These are phyloP conservation scores for Lutjanus argentimaculatus DNA, from an alignment of 2,797 vertebrate genomes.

Conservation along the genomic window DNA sequence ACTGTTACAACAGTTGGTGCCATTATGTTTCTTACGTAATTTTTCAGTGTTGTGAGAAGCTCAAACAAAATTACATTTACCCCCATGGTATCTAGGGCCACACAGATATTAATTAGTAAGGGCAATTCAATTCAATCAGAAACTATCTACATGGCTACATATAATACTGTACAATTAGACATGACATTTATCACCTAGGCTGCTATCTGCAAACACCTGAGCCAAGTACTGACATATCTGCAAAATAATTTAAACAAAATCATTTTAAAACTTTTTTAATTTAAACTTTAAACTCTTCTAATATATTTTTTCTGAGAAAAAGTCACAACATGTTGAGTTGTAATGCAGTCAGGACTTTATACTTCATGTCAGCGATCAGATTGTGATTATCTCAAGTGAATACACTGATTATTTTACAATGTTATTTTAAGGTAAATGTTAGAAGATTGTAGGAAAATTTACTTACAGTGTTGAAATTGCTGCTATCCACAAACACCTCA, in stretches of 20 bases:
- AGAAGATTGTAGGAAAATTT: neutral
- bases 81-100: neutral
- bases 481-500: too few relatives aligned
- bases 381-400: too few relatives aligned
- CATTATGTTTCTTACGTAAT: neutral
- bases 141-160: neutral
- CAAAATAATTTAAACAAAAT: neutral
- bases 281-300: too few relatives aligned
- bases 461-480: constrained; percentile 1
- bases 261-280: too few relatives aligned
- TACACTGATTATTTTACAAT: neutral
- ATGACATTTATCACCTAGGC: too few relatives aligned
- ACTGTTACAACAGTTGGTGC: neutral
- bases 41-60: neutral
- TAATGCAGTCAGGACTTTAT: too few relatives aligned
- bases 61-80: neutral
- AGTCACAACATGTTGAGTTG: too few relatives aligned
- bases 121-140: neutral
- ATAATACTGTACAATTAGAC: neutral
- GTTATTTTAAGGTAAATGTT: neutral
- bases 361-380: too few relatives aligned
- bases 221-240: neutral
- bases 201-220: too few relatives aligned
- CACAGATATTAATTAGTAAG: too few relatives aligned
- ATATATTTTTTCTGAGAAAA: too few relatives aligned